A percentile compares a stretch with the other conserved stretches of the same genome.
These are phyloP conservation scores for Mandrillus leucophaeus DNA, from an alignment of 2,113 vertebrate genomes.

Conservation along the genomic window DNA sequence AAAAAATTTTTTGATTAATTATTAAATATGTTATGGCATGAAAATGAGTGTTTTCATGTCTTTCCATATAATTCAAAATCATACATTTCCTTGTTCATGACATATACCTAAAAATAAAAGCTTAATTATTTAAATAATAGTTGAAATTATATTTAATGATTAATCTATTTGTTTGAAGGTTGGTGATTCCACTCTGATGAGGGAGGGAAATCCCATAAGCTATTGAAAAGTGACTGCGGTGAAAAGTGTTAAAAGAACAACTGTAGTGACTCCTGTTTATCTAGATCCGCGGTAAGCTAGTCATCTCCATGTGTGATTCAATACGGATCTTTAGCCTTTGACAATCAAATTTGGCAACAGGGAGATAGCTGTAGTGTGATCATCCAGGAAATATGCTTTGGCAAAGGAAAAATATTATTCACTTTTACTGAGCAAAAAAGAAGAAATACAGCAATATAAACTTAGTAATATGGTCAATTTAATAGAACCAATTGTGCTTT, in stretches of 20 bases:
- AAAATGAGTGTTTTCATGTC: neutral
- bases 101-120: neutral
- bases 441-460: conserved; percentile 19
- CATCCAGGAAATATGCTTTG: conserved; percentile 22
- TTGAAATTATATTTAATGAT: conserved; percentile 24
- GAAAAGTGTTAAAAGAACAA: neutral
- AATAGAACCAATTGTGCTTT: conserved; percentile 1
- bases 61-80: conserved; percentile 1
- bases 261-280: neutral
- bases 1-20: conserved; percentile 61
- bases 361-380: neutral
- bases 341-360: neutral
- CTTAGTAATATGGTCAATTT: neutral
- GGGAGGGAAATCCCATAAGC: neutral
- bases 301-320: neutral
- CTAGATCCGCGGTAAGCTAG: neutral
- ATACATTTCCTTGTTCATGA: neutral
- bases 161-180: conserved; percentile 13
- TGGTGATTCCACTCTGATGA: neutral
- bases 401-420: conserved; percentile 42
- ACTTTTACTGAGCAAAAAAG: neutral
- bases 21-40: neutral
- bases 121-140: conserved; percentile 30
- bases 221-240: neutral
- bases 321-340: neutral